Conservation (phyloP, 2,797 vertebrate species). For the Sebastes glaucus region DNA sequence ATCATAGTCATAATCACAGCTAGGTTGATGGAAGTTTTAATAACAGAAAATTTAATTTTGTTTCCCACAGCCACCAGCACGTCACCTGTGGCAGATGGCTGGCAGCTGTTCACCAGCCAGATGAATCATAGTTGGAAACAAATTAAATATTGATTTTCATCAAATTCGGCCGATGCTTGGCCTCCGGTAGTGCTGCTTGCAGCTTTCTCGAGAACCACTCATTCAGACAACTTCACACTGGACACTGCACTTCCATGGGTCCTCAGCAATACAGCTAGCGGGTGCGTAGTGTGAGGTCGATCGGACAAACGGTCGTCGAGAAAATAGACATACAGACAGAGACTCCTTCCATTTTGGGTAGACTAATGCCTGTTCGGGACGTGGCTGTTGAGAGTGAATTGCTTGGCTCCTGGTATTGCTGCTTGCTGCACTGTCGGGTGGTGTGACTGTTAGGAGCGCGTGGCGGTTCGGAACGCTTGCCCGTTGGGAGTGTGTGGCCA, state of each 20-base stretch:
- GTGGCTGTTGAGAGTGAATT: too few relatives aligned
- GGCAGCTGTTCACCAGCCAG: background rate
- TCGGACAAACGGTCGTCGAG: too few relatives aligned
- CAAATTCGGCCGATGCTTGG: background rate
- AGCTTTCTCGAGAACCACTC: background rate
- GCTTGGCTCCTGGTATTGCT: too few relatives aligned
- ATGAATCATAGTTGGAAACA: background rate
- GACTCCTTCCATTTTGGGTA: too few relatives aligned
- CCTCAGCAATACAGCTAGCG: background rate
- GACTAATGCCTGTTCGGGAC: too few relatives aligned
- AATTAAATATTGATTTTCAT: background rate
- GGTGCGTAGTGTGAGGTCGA: background rate
- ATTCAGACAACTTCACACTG: background rate
- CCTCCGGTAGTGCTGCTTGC: background rate
- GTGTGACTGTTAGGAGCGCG: too few relatives aligned
- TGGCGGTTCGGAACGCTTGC: too few relatives aligned
- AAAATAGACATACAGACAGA: too few relatives aligned
- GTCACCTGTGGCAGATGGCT: conserved; percentile 2
- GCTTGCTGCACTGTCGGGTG: too few relatives aligned
- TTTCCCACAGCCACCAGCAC: conserved; percentile 2
- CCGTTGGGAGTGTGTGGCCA: too few relatives aligned
- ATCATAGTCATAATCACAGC: background rate
- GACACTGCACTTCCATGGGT: background rate
- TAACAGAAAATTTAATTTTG: background rate
- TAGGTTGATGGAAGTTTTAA: background rate